These are phyloP conservation scores for Salminus brasiliensis DNA, from an alignment of 2,113 vertebrate genomes.

Conservation along the genomic window DNA sequence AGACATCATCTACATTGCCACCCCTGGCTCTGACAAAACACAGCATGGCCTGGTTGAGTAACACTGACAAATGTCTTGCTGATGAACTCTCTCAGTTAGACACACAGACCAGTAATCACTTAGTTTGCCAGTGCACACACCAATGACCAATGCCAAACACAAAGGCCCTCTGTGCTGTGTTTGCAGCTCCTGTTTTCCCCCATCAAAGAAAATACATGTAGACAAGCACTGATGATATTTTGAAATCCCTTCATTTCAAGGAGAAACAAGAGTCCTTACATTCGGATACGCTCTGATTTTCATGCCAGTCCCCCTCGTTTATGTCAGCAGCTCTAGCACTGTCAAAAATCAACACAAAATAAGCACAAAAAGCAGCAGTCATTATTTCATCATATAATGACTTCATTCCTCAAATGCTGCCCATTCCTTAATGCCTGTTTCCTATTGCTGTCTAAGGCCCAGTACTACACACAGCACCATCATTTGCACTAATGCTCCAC, in stretches of 20 bases:
- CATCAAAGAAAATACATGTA: background rate
- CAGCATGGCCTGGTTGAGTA: background rate
- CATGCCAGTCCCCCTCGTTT: too few relatives aligned
- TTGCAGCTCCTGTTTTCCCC: background rate
- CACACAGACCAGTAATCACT: background rate
- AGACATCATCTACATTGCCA: conserved; percentile 45
- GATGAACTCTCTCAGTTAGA: conserved; percentile 11
- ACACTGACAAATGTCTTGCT: conserved; percentile 16
- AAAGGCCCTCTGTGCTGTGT: background rate
- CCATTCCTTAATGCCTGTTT: background rate
- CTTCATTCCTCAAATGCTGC: background rate
- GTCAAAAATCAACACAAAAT: background rate
- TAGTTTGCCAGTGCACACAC: background rate
- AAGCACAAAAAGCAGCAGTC: background rate
- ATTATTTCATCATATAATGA: background rate
- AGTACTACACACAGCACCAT: background rate
- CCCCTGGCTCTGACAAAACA: conserved; percentile 19
- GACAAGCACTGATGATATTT: background rate
- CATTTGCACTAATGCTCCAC: background rate
- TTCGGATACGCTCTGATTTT: background rate
- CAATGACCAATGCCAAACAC: background rate
- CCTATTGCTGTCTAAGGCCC: background rate
- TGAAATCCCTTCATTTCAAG: background rate
- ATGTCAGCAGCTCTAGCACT: too few relatives aligned
- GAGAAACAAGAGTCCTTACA: background rate